phyloP scores from a whole-genome alignment of 2,113 vertebrate genomes.

The Neolamprologus cancellatus region DNA sequence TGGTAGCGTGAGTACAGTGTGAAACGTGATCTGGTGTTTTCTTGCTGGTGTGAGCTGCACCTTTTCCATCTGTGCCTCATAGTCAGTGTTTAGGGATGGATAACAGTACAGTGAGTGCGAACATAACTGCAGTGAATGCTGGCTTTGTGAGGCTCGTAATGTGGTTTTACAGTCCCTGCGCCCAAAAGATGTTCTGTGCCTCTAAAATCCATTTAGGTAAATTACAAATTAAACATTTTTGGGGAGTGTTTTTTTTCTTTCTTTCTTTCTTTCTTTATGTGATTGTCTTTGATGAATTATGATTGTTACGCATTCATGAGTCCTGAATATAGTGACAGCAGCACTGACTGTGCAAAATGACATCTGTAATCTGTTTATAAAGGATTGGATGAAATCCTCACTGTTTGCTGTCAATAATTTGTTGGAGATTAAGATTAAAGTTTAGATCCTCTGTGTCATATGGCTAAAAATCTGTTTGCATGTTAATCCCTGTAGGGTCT shows the following conservation, averaged over 20 bases:
- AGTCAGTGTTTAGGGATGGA: neutral
- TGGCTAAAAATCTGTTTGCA: neutral
- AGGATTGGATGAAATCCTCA: neutral
- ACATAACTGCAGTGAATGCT: neutral
- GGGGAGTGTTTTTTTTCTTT: too few relatives aligned
- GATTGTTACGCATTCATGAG: neutral
- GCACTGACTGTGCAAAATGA: neutral
- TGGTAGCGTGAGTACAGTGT: neutral
- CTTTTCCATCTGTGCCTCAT: neutral
- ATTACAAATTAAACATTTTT: neutral
- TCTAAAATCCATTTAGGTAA: neutral
- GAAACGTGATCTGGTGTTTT: neutral
- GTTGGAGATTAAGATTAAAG: neutral
- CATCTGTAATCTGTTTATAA: neutral
- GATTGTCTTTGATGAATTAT: neutral
- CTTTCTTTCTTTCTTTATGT: neutral
- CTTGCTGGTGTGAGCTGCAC: neutral
- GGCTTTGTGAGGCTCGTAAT: neutral
- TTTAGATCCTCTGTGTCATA: neutral
- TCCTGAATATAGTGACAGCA: neutral
- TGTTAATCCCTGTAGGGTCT: slow-evolving; percentile 64
- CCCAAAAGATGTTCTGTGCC: neutral
- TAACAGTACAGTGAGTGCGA: neutral
- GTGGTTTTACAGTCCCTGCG: neutral
- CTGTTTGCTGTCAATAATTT: neutral